phyloP scores from a whole-genome alignment of 2,888 invertebrate genomes.

The Petrolisthes manimaculis region DNA sequence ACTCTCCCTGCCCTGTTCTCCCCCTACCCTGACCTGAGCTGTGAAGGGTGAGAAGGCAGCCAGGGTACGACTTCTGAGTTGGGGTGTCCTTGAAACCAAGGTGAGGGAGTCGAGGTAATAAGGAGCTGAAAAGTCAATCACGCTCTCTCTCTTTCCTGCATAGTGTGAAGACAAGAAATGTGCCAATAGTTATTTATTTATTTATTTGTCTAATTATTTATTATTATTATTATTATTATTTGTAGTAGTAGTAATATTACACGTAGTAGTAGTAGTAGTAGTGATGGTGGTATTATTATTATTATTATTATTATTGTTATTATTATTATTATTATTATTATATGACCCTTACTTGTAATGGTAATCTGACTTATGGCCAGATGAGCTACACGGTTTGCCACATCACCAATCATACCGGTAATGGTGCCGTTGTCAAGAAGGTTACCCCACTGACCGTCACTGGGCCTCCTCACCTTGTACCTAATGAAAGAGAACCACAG shows the following conservation, averaged over 20 bases:
- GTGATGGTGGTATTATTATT: neutral
- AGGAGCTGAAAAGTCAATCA: constrained; percentile 43
- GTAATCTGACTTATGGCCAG: constrained; percentile 17
- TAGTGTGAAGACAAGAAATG: no score
- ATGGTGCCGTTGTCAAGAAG: no score
- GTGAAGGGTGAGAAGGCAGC: constrained; percentile 38
- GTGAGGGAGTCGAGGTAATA: constrained; percentile 38
- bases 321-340: no score
- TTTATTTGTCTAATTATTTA: neutral
- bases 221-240: no score
- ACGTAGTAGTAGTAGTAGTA: neutral
- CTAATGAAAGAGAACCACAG: no score
- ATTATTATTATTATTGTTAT: no score
- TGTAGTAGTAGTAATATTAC: no score
- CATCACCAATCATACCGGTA: no score
- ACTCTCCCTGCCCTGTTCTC: neutral
- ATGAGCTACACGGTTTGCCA: no score
- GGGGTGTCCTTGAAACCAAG: constrained; percentile 27
- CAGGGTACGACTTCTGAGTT: constrained; percentile 12
- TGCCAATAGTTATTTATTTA: neutral
- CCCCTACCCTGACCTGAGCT: neutral
- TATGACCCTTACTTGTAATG: constrained; percentile 13
- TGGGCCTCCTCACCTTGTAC: no score
- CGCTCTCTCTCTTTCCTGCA: constrained; percentile 14
- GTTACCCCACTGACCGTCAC: no score